Conservation (phyloP, 2,797 vertebrate species). For the Mus minutoides region DNA sequence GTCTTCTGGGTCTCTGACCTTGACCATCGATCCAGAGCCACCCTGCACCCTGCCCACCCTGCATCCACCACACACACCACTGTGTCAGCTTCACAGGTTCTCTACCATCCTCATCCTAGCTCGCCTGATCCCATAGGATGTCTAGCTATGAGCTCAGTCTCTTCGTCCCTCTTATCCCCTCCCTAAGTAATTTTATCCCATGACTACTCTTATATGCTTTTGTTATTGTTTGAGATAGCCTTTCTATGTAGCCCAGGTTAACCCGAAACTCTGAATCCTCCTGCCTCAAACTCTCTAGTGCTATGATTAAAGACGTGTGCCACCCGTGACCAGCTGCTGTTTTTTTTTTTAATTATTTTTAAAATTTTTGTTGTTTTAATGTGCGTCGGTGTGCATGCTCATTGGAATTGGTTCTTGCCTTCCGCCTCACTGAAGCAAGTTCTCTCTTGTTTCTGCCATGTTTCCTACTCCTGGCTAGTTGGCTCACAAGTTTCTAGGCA, state of each 20-base stretch:
- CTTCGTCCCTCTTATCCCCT: neutral
- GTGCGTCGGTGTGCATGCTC: neutral
- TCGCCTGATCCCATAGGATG: neutral
- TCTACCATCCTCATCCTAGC: neutral
- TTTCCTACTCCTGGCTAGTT: neutral
- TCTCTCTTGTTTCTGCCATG: neutral
- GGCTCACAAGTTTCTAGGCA: neutral
- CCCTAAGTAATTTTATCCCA: neutral
- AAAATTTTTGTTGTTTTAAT: neutral
- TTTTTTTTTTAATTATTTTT: neutral
- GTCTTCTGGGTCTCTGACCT: neutral
- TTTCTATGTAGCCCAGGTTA: neutral
- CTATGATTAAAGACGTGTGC: neutral
- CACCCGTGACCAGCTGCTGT: neutral
- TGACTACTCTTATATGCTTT: neutral
- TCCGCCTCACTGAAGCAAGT: neutral
- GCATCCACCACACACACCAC: neutral
- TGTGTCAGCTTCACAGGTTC: neutral
- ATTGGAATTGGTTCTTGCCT: neutral
- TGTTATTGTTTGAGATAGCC: neutral
- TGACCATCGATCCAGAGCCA: neutral
- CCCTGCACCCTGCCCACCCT: neutral
- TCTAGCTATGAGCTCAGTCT: neutral
- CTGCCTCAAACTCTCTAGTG: neutral
- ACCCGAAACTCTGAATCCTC: neutral